Conservation (phyloP, 1,140 invertebrate species). For the Bombus sylvicola region DNA sequence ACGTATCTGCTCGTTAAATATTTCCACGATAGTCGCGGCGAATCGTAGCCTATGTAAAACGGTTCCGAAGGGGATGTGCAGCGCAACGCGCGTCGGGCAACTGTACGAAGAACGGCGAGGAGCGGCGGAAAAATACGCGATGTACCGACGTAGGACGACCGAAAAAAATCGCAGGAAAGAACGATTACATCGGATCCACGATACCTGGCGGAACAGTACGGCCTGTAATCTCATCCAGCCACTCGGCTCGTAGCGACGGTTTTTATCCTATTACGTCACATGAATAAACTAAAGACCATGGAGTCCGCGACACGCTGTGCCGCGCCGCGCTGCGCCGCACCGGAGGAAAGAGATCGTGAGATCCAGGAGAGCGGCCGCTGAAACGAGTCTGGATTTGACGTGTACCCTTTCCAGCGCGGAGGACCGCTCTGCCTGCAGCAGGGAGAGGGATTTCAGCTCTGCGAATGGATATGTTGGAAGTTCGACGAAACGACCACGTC, state of each 20-base stretch:
- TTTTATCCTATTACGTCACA: slow-evolving; percentile 83
- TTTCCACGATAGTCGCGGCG: background rate
- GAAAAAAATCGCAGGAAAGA: slow-evolving; percentile 60
- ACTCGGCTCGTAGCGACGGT: slow-evolving; percentile 79
- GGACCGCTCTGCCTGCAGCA: slow-evolving; percentile 21
- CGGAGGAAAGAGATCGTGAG: slow-evolving; percentile 57
- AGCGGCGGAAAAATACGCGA: background rate
- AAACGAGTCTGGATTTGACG: slow-evolving; percentile 33
- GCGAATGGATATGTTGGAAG: background rate
- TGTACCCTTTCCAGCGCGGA: slow-evolving; percentile 50
- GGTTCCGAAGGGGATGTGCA: too few relatives aligned
- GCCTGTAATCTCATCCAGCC: slow-evolving; percentile 81
- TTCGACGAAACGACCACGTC: background rate
- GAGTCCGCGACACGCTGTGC: slow-evolving; percentile 65
- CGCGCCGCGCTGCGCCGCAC: background rate
- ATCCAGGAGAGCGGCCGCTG: slow-evolving; percentile 11
- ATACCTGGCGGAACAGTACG: slow-evolving; percentile 68
- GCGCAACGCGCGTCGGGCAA: background rate
- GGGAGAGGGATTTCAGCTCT: background rate
- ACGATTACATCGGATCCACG: slow-evolving; percentile 72
- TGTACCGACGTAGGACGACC: background rate
- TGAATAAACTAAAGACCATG: slow-evolving; percentile 82
- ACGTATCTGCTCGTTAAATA: background rate
- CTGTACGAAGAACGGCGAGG: background rate
- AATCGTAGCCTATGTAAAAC: background rate